phyloP scores from a whole-genome alignment of 2,888 invertebrate species.

The Schrankia costaestrigalis region DNA sequence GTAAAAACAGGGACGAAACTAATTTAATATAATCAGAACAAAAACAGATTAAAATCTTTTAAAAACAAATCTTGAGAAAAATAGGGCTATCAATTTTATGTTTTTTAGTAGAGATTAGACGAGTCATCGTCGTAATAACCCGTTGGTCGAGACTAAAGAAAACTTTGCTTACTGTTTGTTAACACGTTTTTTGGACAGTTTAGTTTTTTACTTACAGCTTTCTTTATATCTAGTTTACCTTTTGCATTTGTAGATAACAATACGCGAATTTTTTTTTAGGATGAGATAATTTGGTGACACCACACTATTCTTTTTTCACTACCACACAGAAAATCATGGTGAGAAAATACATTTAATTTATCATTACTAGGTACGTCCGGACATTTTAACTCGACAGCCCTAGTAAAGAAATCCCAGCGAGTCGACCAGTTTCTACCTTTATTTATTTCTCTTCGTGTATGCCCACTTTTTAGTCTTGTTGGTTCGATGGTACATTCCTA shows the following conservation, averaged over 20 bases:
- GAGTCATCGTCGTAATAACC: too few species aligned
- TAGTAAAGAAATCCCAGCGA: conserved; percentile 67
- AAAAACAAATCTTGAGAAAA: conserved; percentile 32
- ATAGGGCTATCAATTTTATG: conserved; percentile 39
- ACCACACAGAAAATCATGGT: too few species aligned
- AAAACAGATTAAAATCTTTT: conserved; percentile 26
- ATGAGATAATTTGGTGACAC: too few species aligned
- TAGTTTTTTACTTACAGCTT: too few species aligned
- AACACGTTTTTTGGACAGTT: too few species aligned
- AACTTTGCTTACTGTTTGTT: too few species aligned
- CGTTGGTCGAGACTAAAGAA: too few species aligned
- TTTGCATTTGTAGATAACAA: too few species aligned
- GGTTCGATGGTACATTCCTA: conserved; percentile 77
- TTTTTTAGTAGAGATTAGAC: conserved; percentile 34
- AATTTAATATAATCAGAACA: conserved; percentile 18
- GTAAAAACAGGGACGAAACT: conserved; percentile 17
- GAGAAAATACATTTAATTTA: conserved; percentile 35
- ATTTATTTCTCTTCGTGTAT: conserved; percentile 76
- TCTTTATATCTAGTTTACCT: too few species aligned
- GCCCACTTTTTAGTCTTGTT: conserved; percentile 72
- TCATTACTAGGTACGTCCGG: conserved; percentile 21
- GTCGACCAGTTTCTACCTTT: conserved; percentile 72
- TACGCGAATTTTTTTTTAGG: too few species aligned
- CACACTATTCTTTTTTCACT: too few species aligned
- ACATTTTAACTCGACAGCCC: conserved; percentile 34